phyloP scores from a whole-genome alignment of 2,888 invertebrate species.

The Cantharis nigra region DNA sequence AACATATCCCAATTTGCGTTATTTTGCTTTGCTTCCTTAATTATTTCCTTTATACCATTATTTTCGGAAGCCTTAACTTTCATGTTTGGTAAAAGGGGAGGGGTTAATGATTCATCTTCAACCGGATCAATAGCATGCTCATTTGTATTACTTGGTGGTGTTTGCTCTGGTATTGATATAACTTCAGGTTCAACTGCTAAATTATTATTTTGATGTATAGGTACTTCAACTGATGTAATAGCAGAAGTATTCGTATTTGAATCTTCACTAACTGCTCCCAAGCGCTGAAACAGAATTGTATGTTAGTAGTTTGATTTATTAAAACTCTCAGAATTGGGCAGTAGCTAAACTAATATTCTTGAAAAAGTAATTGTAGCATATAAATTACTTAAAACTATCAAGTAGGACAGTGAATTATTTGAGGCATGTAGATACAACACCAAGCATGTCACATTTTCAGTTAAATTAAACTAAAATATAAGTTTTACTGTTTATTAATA shows the following conservation, averaged over 20 bases:
- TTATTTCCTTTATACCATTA: constrained; percentile 45
- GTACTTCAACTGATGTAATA: constrained; percentile 43
- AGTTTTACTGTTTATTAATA: too few relatives aligned
- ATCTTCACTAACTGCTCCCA: constrained; percentile 64
- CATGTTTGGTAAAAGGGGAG: constrained; percentile 53
- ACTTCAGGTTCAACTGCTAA: constrained; percentile 30
- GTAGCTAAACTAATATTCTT: too few relatives aligned
- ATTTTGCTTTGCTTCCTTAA: constrained; percentile 54
- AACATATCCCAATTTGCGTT: constrained; percentile 88
- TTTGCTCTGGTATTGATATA: constrained; percentile 19
- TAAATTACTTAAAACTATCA: too few relatives aligned
- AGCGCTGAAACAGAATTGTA: constrained; percentile 51
- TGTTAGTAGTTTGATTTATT: neutral
- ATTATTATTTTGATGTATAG: constrained; percentile 47
- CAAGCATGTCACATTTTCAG: too few relatives aligned
- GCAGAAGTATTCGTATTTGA: constrained; percentile 55
- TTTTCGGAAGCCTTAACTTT: constrained; percentile 43
- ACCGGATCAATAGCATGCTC: constrained; percentile 16
- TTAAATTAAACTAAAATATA: too few relatives aligned
- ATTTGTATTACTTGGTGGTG: constrained; percentile 11
- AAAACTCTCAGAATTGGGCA: neutral
- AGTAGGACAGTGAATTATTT: too few relatives aligned
- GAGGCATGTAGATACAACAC: too few relatives aligned
- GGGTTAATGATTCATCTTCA: constrained; percentile 52
- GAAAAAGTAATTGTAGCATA: too few relatives aligned